Evolutionary conservation across 2,113 vertebrate species (phyloP).

Genomic region (Arenaria interpres): DNA sequence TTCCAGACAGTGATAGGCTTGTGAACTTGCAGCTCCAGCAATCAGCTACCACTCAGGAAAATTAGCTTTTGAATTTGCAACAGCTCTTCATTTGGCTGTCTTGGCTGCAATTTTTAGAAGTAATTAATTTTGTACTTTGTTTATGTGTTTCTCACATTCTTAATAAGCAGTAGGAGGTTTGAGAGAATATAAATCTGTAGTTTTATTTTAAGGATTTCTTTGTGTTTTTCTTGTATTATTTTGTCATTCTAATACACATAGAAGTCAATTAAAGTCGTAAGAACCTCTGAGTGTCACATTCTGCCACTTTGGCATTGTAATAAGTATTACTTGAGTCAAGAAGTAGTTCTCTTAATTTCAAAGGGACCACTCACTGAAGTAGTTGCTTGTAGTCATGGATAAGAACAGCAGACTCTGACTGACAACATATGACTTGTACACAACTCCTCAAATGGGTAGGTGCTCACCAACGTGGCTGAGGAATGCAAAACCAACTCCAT

Average conservation of each 20-base stretch:
- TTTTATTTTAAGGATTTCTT: background rate
- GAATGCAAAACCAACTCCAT: background rate
- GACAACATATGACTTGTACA: background rate
- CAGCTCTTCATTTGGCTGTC: background rate
- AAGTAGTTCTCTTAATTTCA: background rate
- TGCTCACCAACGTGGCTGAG: background rate
- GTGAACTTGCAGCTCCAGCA: background rate
- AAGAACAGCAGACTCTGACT: background rate
- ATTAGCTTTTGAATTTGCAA: conserved; percentile 8
- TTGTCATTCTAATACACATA: background rate
- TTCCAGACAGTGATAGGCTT: background rate
- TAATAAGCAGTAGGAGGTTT: background rate
- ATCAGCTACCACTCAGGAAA: background rate
- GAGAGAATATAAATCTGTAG: background rate
- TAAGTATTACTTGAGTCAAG: background rate
- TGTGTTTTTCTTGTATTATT: background rate
- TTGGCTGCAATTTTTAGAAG: background rate
- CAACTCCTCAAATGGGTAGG: background rate
- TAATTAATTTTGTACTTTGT: background rate
- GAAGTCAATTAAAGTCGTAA: background rate
- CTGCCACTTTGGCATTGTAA: background rate
- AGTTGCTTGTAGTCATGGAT: background rate
- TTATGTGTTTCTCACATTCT: background rate
- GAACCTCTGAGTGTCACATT: background rate
- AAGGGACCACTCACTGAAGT: background rate